Evolutionary conservation across 1,140 invertebrate species (phyloP).

Genomic region (Drosophila lini): DNA sequence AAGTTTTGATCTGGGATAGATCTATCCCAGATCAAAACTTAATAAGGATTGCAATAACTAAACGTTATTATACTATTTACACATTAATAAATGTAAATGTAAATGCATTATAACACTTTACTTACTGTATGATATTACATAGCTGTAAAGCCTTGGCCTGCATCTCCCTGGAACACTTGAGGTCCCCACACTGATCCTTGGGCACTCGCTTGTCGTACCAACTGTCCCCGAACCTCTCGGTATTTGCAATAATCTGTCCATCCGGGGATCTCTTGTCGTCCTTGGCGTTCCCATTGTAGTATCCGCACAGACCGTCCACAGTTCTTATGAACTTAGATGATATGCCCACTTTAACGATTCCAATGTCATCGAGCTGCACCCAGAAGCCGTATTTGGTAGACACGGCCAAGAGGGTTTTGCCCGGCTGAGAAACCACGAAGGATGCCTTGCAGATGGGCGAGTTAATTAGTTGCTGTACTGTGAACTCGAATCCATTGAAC

Average conservation of each 20-base stretch:
- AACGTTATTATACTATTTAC: too few species aligned
- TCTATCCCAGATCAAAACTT: not conserved
- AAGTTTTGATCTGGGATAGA: too few species aligned
- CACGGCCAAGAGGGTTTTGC: constrained; percentile 88
- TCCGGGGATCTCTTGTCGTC: constrained; percentile 90
- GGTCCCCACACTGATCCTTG: constrained; percentile 86
- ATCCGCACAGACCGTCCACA: constrained; percentile 92
- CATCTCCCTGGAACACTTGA: constrained; percentile 86
- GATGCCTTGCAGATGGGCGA: constrained; percentile 86
- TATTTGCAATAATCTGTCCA: constrained; percentile 87
- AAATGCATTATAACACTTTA: constrained; percentile 6
- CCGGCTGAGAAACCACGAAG: constrained; percentile 89
- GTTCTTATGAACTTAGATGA: constrained; percentile 86
- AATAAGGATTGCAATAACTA: not conserved
- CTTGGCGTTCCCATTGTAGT: constrained; percentile 87
- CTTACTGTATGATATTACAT: constrained; percentile 86
- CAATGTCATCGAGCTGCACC: constrained; percentile 88
- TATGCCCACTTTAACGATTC: constrained; percentile 90
- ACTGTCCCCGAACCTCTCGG: constrained; percentile 89
- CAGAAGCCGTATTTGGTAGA: constrained; percentile 90
- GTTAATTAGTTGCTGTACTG: constrained; percentile 88
- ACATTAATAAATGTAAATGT: not conserved
- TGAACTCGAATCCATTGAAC: constrained; percentile 88
- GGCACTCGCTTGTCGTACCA: constrained; percentile 87
- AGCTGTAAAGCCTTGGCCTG: constrained; percentile 88